Percentiles rank a stretch among this genome's conserved stretches.
These are phyloP conservation scores for Chrysopilus asiliformis DNA, from an alignment of 2,888 invertebrate genomes.

Conservation along the genomic window DNA sequence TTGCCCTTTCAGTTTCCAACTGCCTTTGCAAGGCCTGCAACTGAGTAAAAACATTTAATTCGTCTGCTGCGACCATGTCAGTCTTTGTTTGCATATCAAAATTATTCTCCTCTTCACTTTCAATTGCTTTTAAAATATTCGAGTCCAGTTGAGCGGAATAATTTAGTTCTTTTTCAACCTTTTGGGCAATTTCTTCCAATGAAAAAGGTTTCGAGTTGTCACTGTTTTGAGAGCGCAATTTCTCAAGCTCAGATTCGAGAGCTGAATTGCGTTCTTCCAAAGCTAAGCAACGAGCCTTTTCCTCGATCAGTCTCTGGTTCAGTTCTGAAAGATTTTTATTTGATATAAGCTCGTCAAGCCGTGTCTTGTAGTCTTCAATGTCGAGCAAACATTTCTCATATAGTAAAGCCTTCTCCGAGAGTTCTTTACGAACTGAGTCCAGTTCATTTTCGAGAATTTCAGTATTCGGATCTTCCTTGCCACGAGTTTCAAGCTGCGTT, in stretches of 20 bases:
- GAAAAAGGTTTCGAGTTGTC: conserved; percentile 32
- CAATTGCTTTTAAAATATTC: conserved; percentile 44
- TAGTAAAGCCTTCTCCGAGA: conserved; percentile 32
- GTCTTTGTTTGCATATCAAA: conserved; percentile 18
- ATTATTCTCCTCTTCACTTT: conserved; percentile 38
- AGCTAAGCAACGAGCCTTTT: conserved; percentile 25
- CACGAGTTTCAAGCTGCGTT: no score
- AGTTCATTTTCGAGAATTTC: conserved; percentile 31
- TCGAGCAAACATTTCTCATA: conserved; percentile 32
- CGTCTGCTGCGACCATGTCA: neutral
- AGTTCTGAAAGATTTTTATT: conserved; percentile 34
- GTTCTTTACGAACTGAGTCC: conserved; percentile 41
- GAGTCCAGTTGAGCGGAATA: conserved; percentile 46
- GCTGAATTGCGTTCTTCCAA: conserved; percentile 40
- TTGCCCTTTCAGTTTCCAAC: conserved; percentile 38
- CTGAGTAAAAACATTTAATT: conserved; percentile 20
- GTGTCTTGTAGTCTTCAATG: conserved; percentile 22
- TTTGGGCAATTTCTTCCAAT: conserved; percentile 41
- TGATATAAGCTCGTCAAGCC: neutral
- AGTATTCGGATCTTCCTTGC: no score
- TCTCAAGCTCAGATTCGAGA: conserved; percentile 34
- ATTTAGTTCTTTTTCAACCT: conserved; percentile 45
- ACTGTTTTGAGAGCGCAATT: conserved; percentile 25
- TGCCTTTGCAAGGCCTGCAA: conserved; percentile 18
- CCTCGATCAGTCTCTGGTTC: conserved; percentile 24